A percentile compares a stretch with the other conserved stretches of the same genome.
Conservation (phyloP, 2,888 invertebrate species). For the Tillus elongatus region DNA sequence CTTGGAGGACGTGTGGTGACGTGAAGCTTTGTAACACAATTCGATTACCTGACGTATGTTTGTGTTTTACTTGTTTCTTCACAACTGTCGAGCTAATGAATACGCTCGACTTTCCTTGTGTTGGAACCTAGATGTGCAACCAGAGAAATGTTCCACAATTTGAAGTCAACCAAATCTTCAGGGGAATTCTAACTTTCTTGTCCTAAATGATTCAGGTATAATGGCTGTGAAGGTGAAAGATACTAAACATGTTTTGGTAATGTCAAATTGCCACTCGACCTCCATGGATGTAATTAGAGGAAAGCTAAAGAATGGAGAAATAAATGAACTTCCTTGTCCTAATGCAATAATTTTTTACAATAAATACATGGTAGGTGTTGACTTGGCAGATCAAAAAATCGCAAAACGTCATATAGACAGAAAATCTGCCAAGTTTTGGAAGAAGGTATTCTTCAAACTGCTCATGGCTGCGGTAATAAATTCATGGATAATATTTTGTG, state of each 20-base stretch:
- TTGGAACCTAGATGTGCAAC: constrained; percentile 1
- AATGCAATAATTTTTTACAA: neutral
- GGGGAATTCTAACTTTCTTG: neutral
- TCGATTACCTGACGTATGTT: too few species aligned
- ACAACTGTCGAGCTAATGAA: constrained; percentile 4
- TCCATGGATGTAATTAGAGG: neutral
- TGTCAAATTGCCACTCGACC: neutral
- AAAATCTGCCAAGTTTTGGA: neutral
- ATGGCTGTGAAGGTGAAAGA: neutral
- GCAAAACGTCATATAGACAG: neutral
- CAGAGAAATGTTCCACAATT: neutral
- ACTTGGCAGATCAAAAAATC: too few species aligned
- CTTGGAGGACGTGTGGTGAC: constrained; percentile 16
- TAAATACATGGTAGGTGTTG: neutral
- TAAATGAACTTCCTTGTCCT: neutral
- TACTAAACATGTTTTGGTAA: neutral
- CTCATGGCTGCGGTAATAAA: neutral
- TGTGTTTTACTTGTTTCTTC: neutral
- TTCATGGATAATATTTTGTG: neutral
- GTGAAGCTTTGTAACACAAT: constrained; percentile 9
- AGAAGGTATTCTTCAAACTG: constrained; percentile 4
- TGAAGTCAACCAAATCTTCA: neutral
- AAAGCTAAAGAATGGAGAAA: neutral
- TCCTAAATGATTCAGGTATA: neutral
- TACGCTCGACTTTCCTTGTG: constrained; percentile 1